These are phyloP conservation scores for Zosterops lateralis DNA, from an alignment of 2,113 vertebrate genomes.

Conservation along the genomic window DNA sequence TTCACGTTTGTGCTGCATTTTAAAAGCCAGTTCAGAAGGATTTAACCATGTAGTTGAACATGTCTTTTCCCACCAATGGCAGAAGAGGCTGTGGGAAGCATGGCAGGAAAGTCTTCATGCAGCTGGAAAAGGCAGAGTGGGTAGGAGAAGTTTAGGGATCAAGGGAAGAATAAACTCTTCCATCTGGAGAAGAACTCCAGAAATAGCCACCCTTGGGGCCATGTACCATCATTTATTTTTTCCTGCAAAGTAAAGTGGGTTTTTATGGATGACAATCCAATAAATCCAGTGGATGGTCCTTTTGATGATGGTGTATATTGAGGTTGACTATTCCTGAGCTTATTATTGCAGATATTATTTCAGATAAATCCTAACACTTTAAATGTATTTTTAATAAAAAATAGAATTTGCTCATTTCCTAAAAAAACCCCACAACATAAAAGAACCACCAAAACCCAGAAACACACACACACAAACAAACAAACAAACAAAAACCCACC, in stretches of 20 bases:
- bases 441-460: neutral
- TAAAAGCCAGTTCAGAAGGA: neutral
- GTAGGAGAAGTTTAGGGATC: neutral
- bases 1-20: neutral
- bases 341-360: neutral
- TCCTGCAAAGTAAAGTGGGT: neutral
- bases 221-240: neutral
- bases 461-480: neutral
- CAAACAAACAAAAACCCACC: neutral
- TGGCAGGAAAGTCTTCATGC: neutral
- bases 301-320: neutral
- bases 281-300: neutral
- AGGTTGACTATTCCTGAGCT: neutral
- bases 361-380: neutral
- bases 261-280: neutral
- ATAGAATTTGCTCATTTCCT: neutral
- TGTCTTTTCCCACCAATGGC: neutral
- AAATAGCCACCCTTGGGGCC: neutral
- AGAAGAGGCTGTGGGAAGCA: neutral
- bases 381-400: neutral
- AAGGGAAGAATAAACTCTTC: neutral
- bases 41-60: neutral
- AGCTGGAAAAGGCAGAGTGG: neutral
- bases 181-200: neutral
- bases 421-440: neutral